A percentile compares a stretch with the other conserved stretches of the same genome.
Conservation (phyloP, 2,888 invertebrate species). For the Drosophila putrida region DNA sequence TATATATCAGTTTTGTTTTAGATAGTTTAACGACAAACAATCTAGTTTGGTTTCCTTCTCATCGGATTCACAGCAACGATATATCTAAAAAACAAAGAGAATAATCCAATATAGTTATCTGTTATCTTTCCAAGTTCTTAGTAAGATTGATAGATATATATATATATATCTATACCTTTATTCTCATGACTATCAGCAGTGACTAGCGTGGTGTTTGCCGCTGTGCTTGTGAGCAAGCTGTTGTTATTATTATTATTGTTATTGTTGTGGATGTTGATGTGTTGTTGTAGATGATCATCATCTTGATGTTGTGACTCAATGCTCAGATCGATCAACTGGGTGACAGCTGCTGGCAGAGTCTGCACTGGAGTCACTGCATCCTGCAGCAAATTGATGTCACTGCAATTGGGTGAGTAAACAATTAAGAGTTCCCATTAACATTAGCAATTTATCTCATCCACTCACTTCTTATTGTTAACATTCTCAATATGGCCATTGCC, state of each 20-base stretch:
- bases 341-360: conserved; percentile 71
- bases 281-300: too few relatives aligned
- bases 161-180: conserved; percentile 64
- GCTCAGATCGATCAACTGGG: conserved; percentile 85
- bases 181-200: conserved; percentile 86
- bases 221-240: conserved; percentile 84
- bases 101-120: not conserved
- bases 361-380: conserved; percentile 76
- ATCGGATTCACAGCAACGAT: conserved; percentile 85
- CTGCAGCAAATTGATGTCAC: conserved; percentile 85
- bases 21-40: conserved; percentile 67
- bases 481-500: conserved; percentile 85
- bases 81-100: conserved; percentile 66
- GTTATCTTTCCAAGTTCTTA: too few relatives aligned
- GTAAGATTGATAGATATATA: too few relatives aligned
- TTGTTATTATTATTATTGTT: conserved; percentile 80
- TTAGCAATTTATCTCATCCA: conserved; percentile 1
- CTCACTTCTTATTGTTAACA: conserved; percentile 85
- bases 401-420: conserved; percentile 45
- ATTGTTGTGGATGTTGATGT: conserved; percentile 82
- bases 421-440: conserved; percentile 1
- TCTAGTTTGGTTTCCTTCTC: conserved; percentile 71
- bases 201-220: conserved; percentile 85
- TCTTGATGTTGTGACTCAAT: conserved; percentile 83
- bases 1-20: conserved; percentile 70